Evolutionary conservation across 1,140 invertebrate species (phyloP).

Genomic region (Chymomyza costata): DNA sequence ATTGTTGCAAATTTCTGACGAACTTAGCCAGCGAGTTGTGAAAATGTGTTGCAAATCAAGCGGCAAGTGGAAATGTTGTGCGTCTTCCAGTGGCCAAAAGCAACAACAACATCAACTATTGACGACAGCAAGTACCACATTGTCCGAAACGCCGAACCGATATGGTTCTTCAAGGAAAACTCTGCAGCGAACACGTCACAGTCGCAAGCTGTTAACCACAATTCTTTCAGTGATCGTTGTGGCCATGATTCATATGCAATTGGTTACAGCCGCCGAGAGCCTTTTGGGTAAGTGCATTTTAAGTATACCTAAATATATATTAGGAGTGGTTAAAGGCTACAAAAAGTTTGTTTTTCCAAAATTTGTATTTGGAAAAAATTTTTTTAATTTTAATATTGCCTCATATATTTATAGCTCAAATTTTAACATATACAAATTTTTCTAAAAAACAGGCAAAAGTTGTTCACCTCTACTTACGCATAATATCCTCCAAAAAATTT

Average conservation of each 20-base stretch:
- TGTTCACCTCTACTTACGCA: no score
- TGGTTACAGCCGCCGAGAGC: constrained; percentile 28
- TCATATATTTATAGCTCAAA: no score
- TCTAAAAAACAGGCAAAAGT: no score
- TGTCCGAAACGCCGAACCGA: no score
- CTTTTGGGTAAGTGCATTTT: constrained; percentile 50
- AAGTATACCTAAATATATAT: no score
- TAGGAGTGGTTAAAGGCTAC: no score
- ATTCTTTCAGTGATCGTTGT: constrained; percentile 34
- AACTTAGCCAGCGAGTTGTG: constrained; percentile 42
- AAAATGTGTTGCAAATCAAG: constrained; percentile 67
- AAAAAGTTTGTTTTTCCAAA: no score
- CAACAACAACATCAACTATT: constrained; percentile 6
- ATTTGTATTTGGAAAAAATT: no score
- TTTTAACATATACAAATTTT: no score
- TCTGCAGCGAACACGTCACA: not conserved
- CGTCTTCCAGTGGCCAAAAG: constrained; percentile 36
- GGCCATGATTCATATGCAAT: constrained; percentile 33
- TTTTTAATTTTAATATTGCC: no score
- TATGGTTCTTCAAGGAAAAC: no score
- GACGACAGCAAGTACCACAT: not conserved
- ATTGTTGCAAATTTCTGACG: constrained; percentile 59
- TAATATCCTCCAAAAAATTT: no score
- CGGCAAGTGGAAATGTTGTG: constrained; percentile 52
- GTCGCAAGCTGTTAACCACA: constrained; percentile 11